A percentile compares a stretch with the other conserved stretches of the same genome.
These are phyloP conservation scores for Nilaparvata lugens DNA, from an alignment of 1,140 invertebrate genomes.

Conservation along the genomic window DNA sequence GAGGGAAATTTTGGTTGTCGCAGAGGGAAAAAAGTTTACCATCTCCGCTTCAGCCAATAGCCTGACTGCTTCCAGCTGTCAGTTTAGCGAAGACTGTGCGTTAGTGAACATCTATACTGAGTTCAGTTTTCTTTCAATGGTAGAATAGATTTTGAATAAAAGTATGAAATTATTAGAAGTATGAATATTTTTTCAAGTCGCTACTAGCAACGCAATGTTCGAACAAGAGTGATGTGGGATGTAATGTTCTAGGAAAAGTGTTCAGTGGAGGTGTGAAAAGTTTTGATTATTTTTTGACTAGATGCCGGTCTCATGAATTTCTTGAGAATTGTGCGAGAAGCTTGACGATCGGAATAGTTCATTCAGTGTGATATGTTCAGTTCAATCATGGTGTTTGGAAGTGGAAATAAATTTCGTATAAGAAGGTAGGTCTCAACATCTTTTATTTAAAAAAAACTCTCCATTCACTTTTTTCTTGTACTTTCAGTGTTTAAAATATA, in stretches of 20 bases:
- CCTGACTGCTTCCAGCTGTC: no score
- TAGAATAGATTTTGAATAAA: no score
- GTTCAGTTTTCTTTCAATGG: neutral
- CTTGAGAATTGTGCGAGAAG: neutral
- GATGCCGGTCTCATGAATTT: neutral
- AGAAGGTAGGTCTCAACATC: slow-evolving; percentile 40
- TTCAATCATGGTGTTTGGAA: slow-evolving; percentile 50
- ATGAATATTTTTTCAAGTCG: no score
- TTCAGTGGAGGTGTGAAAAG: neutral
- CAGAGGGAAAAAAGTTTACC: no score
- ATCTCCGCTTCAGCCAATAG: no score
- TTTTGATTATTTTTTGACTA: neutral
- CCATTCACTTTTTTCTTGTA: no score
- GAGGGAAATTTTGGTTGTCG: no score
- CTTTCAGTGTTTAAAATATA: no score
- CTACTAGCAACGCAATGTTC: no score
- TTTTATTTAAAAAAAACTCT: no score
- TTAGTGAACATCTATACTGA: neutral
- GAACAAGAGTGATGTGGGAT: no score
- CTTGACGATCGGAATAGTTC: neutral
- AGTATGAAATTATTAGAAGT: no score
- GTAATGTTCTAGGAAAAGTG: neutral
- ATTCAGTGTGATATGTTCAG: slow-evolving; percentile 25
- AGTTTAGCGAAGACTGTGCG: neutral
- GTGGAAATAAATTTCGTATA: slow-evolving; percentile 49